phyloP scores from a whole-genome alignment of 1,140 invertebrate species.

The Elymnias hypermnestra region DNA sequence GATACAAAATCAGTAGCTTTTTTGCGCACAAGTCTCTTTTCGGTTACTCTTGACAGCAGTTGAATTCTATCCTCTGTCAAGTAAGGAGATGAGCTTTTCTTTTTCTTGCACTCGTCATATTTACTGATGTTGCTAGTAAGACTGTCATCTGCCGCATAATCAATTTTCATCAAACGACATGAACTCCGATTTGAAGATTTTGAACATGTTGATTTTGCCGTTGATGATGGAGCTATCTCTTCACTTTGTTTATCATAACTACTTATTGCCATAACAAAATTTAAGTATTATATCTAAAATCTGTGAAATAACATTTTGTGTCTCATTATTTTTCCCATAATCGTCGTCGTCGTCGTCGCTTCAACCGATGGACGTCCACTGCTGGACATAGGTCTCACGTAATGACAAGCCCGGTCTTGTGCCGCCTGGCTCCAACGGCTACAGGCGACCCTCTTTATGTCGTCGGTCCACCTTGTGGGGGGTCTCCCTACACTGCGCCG shows the following conservation, averaged over 20 bases:
- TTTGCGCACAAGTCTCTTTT: constrained; percentile 38
- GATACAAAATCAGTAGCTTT: constrained; percentile 34
- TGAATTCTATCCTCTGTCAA: constrained; percentile 36
- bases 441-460: too few species aligned
- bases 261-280: constrained; percentile 39
- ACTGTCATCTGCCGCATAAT: constrained; percentile 23
- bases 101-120: constrained; percentile 8
- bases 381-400: too few species aligned
- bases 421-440: too few species aligned
- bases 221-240: constrained; percentile 8
- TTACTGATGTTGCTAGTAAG: constrained; percentile 21
- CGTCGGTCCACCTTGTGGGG: too few species aligned
- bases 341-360: too few species aligned
- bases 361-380: too few species aligned
- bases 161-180: constrained; percentile 26
- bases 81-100: constrained; percentile 37
- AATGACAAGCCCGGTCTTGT: too few species aligned
- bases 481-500: too few species aligned
- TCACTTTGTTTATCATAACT: constrained; percentile 21
- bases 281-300: not conserved
- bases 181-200: constrained; percentile 26
- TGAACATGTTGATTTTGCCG: constrained; percentile 20
- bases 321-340: too few species aligned
- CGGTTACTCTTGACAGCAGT: constrained; percentile 35
- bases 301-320: too few species aligned